Percentiles rank a stretch among this genome's conserved stretches.
Evolutionary conservation across 1,140 invertebrate species (phyloP).

Genomic region (Potamilus streckersoni): DNA sequence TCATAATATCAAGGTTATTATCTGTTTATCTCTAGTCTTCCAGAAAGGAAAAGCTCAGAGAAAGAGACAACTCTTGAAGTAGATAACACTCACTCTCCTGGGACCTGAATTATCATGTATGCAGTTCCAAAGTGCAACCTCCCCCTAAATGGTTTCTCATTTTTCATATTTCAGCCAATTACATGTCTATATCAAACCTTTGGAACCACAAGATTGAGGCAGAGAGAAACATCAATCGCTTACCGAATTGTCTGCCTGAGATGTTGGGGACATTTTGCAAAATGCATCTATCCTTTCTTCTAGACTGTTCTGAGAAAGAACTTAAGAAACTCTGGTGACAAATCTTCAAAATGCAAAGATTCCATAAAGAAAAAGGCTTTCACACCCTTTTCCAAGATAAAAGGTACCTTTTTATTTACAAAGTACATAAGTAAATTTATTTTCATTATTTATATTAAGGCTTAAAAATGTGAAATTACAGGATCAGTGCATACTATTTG

Average conservation of each 20-base stretch:
- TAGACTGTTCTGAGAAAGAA: slow-evolving; percentile 74
- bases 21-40: too few species aligned
- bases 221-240: slow-evolving; percentile 47
- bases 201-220: slow-evolving; percentile 46
- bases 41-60: too few species aligned
- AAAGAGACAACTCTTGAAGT: too few species aligned
- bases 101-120: too few species aligned
- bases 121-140: neutral
- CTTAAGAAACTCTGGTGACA: slow-evolving; percentile 47
- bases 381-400: slow-evolving; percentile 54
- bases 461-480: too few species aligned
- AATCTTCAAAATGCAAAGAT: neutral
- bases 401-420: slow-evolving; percentile 31
- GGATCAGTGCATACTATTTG: too few species aligned
- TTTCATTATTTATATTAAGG: too few species aligned
- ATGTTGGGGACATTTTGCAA: slow-evolving; percentile 88
- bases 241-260: slow-evolving; percentile 74
- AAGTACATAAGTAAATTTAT: too few species aligned
- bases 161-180: slow-evolving; percentile 38
- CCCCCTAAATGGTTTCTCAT: neutral
- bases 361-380: slow-evolving; percentile 34
- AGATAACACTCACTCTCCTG: too few species aligned
- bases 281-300: slow-evolving; percentile 91
- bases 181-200: slow-evolving; percentile 42
- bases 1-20: too few species aligned